These are phyloP conservation scores for Philopotamus ludificatus DNA, from an alignment of 1,140 invertebrate species.

Conservation along the genomic window DNA sequence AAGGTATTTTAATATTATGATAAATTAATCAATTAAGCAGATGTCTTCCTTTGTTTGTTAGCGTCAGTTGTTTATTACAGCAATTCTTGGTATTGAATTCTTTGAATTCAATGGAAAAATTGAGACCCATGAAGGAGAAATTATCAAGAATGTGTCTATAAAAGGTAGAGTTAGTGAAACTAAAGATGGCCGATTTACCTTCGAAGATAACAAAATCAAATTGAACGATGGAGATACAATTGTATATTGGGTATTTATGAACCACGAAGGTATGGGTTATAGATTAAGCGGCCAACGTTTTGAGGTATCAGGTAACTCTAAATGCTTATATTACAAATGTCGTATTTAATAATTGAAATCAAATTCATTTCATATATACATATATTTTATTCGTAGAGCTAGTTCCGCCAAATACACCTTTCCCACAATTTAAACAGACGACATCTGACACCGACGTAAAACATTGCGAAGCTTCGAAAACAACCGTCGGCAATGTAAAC, in stretches of 20 bases:
- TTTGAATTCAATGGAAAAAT: background rate
- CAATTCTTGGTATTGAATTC: too few relatives aligned
- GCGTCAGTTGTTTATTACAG: too few relatives aligned
- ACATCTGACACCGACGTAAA: background rate
- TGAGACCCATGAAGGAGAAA: too few relatives aligned
- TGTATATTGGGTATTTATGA: conserved; percentile 46
- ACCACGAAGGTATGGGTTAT: conserved; percentile 43
- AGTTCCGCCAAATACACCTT: conserved; percentile 5
- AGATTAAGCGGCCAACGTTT: conserved; percentile 41
- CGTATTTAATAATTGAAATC: background rate
- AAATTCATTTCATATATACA: background rate
- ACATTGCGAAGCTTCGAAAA: conserved; percentile 23
- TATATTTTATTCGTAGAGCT: conserved; percentile 1
- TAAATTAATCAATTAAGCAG: too few relatives aligned
- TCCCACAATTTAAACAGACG: background rate
- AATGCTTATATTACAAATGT: too few relatives aligned
- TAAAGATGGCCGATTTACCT: conserved; percentile 21
- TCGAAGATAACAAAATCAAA: conserved; percentile 37
- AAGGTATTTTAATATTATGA: too few relatives aligned
- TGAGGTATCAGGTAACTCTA: conserved; percentile 41
- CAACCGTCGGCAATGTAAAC: conserved; percentile 36
- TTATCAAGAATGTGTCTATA: background rate
- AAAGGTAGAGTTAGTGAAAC: too few relatives aligned
- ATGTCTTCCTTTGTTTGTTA: too few relatives aligned
- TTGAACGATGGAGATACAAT: conserved; percentile 43